Evolutionary conservation across 2,113 vertebrate species (phyloP).

Genomic region (Microcebus murinus): DNA sequence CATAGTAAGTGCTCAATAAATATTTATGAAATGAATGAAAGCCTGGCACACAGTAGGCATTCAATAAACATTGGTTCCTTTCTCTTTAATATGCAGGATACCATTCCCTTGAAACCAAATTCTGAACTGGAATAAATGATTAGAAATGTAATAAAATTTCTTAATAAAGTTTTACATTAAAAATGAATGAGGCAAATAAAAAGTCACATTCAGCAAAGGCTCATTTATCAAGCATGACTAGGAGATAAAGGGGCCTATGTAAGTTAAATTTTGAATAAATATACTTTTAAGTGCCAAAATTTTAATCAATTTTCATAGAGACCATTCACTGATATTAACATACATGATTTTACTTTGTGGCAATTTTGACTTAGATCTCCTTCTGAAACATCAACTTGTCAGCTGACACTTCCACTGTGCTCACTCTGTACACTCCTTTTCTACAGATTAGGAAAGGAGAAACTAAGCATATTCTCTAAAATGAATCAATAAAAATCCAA

Average conservation of each 20-base stretch:
- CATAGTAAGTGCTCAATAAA: conserved; percentile 40
- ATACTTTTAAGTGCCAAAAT: background rate
- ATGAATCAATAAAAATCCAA: conserved; percentile 56
- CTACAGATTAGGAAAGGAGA: conserved; percentile 40
- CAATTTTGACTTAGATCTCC: conserved; percentile 1
- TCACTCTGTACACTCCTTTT: background rate
- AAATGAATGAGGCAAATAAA: background rate
- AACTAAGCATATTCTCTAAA: conserved; percentile 37
- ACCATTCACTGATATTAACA: background rate
- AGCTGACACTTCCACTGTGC: background rate
- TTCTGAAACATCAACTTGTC: conserved; percentile 14
- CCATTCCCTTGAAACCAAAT: background rate
- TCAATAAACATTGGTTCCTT: background rate
- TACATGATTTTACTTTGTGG: background rate
- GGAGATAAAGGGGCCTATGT: background rate
- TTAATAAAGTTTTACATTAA: conserved; percentile 32
- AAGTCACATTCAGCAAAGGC: conserved; percentile 30
- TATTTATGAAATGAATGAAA: conserved; percentile 47
- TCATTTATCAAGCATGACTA: background rate
- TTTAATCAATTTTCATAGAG: background rate
- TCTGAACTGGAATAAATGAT: conserved; percentile 13
- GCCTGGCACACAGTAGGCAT: background rate
- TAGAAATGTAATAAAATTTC: conserved; percentile 26
- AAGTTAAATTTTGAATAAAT: conserved; percentile 22
- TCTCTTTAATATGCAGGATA: background rate